These are phyloP conservation scores for Campoplex capitator DNA, from an alignment of 2,888 invertebrate species.

Conservation along the genomic window DNA sequence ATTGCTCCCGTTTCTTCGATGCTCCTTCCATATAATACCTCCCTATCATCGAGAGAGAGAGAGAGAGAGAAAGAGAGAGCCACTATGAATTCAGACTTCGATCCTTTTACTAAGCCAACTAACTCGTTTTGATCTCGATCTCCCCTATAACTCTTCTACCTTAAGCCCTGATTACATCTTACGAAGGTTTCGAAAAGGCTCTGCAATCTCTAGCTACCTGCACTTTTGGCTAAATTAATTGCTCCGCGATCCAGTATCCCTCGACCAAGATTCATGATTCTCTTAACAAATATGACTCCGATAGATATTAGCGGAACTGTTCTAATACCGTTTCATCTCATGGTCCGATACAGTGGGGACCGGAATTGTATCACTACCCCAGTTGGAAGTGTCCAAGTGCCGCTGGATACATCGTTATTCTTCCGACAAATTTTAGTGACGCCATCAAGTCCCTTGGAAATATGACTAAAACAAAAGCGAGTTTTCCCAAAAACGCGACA, in stretches of 20 bases:
- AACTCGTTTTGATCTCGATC: constrained; percentile 38
- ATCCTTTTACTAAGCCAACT: constrained; percentile 60
- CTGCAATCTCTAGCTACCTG: too few relatives aligned
- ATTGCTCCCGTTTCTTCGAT: constrained; percentile 53
- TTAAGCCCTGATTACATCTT: constrained; percentile 33
- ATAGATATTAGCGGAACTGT: background rate
- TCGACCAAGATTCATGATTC: background rate
- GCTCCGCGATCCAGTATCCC: background rate
- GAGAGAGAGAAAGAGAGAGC: background rate
- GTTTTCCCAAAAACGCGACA: constrained; percentile 4
- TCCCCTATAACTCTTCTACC: constrained; percentile 37
- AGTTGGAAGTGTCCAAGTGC: too few relatives aligned
- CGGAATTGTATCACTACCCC: too few relatives aligned
- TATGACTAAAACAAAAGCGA: background rate
- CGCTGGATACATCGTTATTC: background rate
- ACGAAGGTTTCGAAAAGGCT: background rate
- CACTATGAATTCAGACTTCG: constrained; percentile 60
- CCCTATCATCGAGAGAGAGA: constrained; percentile 13
- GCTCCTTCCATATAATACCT: constrained; percentile 13
- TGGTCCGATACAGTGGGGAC: background rate
- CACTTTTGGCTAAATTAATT: background rate
- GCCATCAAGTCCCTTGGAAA: background rate
- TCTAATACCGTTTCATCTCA: background rate
- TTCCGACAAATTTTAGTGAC: background rate
- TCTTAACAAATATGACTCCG: background rate